A percentile compares a stretch with the other conserved stretches of the same genome.
Conservation (phyloP, 2,113 vertebrate genomes). For the Ageneiosus marmoratus region DNA sequence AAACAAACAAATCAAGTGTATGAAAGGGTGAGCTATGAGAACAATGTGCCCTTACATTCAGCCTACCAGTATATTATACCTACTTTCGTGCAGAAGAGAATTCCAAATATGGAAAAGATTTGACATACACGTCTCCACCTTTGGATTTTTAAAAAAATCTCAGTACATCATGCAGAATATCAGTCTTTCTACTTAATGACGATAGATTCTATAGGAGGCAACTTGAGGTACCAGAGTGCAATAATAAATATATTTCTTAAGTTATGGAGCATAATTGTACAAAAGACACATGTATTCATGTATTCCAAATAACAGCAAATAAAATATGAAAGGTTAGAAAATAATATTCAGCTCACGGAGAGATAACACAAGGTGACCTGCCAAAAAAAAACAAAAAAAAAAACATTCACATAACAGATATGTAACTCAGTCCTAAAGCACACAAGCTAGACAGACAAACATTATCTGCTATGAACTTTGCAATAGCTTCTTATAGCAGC, state of each 20-base stretch:
- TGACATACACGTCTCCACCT: not conserved
- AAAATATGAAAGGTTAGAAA: not conserved
- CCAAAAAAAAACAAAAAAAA: too few relatives aligned
- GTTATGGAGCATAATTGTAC: constrained; percentile 32
- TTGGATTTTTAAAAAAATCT: not conserved
- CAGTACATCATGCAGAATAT: not conserved
- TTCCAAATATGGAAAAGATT: not conserved
- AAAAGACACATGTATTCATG: constrained; percentile 31
- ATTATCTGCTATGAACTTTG: not conserved
- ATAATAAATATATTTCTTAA: not conserved
- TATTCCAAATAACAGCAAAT: constrained; percentile 20
- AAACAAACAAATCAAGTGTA: constrained; percentile 44
- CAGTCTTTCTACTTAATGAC: constrained; percentile 12
- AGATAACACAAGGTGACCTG: not conserved
- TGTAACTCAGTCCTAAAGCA: not conserved
- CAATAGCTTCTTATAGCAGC: not conserved
- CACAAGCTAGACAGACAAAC: not conserved
- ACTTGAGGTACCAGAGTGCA: constrained; percentile 9
- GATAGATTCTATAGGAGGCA: constrained; percentile 40
- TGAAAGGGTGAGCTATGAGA: constrained; percentile 29
- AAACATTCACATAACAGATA: not conserved
- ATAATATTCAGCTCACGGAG: not conserved
- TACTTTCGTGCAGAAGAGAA: not conserved
- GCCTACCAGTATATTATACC: constrained; percentile 46
- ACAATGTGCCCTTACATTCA: constrained; percentile 42